Base-by-base conservation (phyloP, 2,113 vertebrate species). In the Trematomus loennbergii region DNA sequence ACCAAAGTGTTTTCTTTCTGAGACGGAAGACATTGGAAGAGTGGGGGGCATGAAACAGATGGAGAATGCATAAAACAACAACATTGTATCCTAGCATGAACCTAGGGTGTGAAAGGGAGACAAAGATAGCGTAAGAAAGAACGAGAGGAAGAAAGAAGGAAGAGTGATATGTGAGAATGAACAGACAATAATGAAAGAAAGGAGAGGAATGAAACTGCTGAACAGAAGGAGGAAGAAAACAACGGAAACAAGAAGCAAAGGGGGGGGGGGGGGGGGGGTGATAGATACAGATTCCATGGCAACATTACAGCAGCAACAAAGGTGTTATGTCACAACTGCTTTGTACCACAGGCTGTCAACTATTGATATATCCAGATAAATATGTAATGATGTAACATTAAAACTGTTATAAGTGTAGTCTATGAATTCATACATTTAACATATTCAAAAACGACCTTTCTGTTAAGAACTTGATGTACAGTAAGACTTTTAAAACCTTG, bases 11-110 rank as follows among this genome's bases (percentile, higher is more conserved):
- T 83, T 83, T 61, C 79, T 76, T 74, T 75, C 20, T 4, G 66
- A 82, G 66, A 76, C 16, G 9, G 65, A 76, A 52, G 69, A 78
- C 73, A 61, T 29, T 79, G 75, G 13, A 55, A 58, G 68, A 73
- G 65, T 77, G 72, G 65, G 71, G 77, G 71, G 12, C 57, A 81
- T 53, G 69, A 75, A 86, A 75, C 88, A 91, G 87, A 91, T 88
- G 83, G 88, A 90, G 83, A 59, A 75, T n/a, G 60, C 62, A 29
- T 83, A 74, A 55, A 79, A 22, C 71, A 78, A 20, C 70, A 71
- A 84, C 76, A 68, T 20, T 1, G 17, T 69, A 68, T 54, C 63
- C 77, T 29, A 40, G 36, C 76, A 68, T 76, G 29, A 62, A 60
- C 50, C 18, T 0, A 53, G 52, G 22, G 71, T n/a, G 66, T 8